Percentiles rank a stretch among this genome's conserved stretches.
These are phyloP conservation scores for Sternotherus odoratus DNA, from an alignment of 2,797 vertebrate genomes.

Conservation along the genomic window DNA sequence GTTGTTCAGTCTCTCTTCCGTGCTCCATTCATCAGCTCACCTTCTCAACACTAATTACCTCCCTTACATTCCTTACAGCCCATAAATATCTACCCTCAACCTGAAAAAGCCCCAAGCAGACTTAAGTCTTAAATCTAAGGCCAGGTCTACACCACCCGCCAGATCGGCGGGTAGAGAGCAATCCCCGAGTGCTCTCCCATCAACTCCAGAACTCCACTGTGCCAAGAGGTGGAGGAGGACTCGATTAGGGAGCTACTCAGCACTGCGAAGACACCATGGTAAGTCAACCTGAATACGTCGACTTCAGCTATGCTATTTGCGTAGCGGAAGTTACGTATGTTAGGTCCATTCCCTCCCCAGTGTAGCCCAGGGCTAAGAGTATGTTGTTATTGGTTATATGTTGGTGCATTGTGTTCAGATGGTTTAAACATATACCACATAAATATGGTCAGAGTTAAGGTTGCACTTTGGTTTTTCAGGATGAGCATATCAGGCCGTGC, in stretches of 20 bases:
- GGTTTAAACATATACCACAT: background rate
- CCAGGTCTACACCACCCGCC: too few species aligned
- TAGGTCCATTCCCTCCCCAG: too few species aligned
- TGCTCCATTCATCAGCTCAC: background rate
- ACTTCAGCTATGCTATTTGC: too few species aligned
- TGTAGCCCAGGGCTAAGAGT: background rate
- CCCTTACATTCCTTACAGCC: background rate
- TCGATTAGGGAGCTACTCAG: too few species aligned
- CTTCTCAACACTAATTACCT: background rate
- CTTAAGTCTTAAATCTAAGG: background rate
- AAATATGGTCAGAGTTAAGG: accelerated
- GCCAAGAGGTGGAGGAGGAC: too few species aligned
- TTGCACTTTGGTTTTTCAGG: background rate
- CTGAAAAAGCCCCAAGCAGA: background rate
- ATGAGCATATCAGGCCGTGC: background rate
- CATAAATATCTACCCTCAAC: background rate
- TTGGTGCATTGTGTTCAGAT: background rate
- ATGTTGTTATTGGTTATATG: background rate
- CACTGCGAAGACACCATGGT: too few species aligned
- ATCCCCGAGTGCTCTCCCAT: too few species aligned
- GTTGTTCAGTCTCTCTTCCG: background rate
- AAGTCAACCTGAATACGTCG: too few species aligned
- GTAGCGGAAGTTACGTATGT: too few species aligned
- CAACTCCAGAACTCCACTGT: too few species aligned
- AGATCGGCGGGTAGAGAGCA: too few species aligned